Evolutionary conservation across 2,888 invertebrate species (phyloP), one percentile per base, ranked within the genome.

Genomic region (Hyles lineata): DNA sequence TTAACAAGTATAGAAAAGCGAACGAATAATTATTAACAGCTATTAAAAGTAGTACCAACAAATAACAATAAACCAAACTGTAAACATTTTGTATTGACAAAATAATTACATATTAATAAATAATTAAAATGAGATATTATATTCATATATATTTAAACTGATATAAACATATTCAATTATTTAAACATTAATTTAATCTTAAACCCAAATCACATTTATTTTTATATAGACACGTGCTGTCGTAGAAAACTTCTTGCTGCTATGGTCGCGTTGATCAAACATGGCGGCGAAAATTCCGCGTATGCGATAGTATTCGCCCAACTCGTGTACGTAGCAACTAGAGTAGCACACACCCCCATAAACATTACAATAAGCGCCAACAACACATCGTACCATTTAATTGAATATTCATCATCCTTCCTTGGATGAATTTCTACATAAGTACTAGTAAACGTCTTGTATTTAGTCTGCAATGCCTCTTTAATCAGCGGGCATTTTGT

Each of bases 321-420:
- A 89, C 97, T 97, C 5, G 96, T 95, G 82, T 96, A 97, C 0
- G 97, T 97, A 0, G 97, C 96, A 0, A 96, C 92, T 1, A 96
- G 80, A 0, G 97, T 97, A 5, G 97, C 96, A 2, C 91, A 70
- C 8, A 96, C 80, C 0, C 97, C 97, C 79, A 96, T 89, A 2
- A 95, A 70, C 80, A 97, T 95, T 0, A 97, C 95, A 0, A 94
- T 85, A 75, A 95, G 88, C 1, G 96, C 95, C 61, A 96, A 84
- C 72, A 95, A 76, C 0, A 95, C 89, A 78, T 96, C 95, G 23
- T 92, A 86, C 88, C 91, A 92, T 76, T 88, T 87, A 2, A 94
- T 85, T 2, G 77, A 80, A 76, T 92, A 92, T 72, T 88, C 86
- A 60, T 87, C 82, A 0, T 78, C 78, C 15, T 81, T 79, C 3